Evolutionary conservation across 1,140 invertebrate genomes (phyloP), one percentile per base, ranked within the genome.

Genomic region (Rhyacophila brunnea): DNA sequence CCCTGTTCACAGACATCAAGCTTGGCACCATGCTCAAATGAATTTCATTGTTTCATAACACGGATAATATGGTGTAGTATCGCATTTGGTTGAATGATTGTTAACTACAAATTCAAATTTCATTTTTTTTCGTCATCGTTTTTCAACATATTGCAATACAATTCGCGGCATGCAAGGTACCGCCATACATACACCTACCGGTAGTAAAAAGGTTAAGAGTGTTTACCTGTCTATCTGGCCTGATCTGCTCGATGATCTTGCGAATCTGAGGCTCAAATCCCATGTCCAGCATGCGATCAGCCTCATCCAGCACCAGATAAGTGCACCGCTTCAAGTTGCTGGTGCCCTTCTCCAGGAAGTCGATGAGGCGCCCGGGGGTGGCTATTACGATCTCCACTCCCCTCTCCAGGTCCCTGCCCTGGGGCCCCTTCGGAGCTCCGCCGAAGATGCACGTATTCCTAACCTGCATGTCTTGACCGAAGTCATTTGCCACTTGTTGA

Each of bases 201-300:
- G n/a, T n/a, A n/a, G n/a, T n/a, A n/a, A n/a, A n/a, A n/a, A n/a
- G n/a, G n/a, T n/a, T n/a, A n/a, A n/a, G n/a, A n/a, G n/a, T n/a
- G n/a, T n/a, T 18, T 13, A 87, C 75, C 72, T 95, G 92, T 70
- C 92, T 77, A 67, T 95, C 90, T 15, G 91, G 90, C 79, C 92
- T 73, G 62, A 95, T 92, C 75, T 96, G 91, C 68, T 92, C 88
- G 43, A 97, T 85, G 70, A 96, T 96, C 77, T 95, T 95, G 38
- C 93, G 81, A 69, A 97, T 97, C 74, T 97, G 94, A 0, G 94
- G 94, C 71, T 97, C 95, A 72, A 97, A 97, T 20, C 94, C 94
- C 93, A 97, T 96, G 71, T 97, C 95, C 58, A 97, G 77, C 95
- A 97, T 97, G 35, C 95, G 81, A 71, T 97, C 95, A 18, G 95